phyloP scores from a whole-genome alignment of 2,113 vertebrate genomes.

The Tenrec ecaudatus region DNA sequence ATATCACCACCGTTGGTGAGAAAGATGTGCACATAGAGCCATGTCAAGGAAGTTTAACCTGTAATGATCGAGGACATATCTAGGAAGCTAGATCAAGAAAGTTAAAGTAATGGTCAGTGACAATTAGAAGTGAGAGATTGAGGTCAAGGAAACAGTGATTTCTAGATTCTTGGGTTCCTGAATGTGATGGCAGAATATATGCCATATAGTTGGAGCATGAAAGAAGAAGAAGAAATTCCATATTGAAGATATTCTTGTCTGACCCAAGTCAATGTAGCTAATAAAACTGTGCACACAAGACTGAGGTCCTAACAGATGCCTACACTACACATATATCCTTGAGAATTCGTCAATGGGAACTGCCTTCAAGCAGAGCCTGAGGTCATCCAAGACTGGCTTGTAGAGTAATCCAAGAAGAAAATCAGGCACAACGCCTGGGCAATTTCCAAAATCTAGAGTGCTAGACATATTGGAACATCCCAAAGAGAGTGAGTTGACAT shows the following conservation, averaged over 20 bases:
- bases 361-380: neutral
- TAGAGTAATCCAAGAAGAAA: neutral
- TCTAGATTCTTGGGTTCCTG: neutral
- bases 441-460: fast-evolving
- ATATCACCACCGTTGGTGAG: neutral
- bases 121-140: too few relatives aligned
- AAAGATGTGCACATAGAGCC: fast-evolving
- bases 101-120: too few relatives aligned
- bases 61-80: too few relatives aligned
- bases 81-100: too few relatives aligned
- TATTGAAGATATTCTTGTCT: fast-evolving
- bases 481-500: fast-evolving
- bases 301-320: neutral
- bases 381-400: fast-evolving
- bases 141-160: neutral
- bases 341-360: neutral
- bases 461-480: fast-evolving
- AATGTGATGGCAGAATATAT: fast-evolving
- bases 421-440: neutral
- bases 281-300: fast-evolving
- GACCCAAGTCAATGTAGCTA: neutral
- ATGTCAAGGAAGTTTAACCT: neutral
- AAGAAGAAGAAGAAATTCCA: neutral
- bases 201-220: fast-evolving
- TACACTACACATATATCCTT: too few relatives aligned